Conservation (phyloP, 1,140 invertebrate genomes). For the Ceratosolen fusciceps region DNA sequence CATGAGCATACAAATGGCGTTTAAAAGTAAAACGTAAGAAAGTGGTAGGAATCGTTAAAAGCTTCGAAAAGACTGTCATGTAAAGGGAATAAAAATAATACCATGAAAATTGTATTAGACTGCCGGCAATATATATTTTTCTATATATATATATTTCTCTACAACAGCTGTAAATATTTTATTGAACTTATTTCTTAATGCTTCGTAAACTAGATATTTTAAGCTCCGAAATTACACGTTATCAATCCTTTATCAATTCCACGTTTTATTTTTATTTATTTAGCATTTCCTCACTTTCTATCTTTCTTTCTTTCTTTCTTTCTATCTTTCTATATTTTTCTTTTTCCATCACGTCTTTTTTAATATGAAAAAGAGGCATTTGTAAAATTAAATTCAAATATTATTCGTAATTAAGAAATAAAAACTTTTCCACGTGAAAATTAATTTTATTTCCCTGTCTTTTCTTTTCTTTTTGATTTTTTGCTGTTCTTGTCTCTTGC, state of each 20-base stretch:
- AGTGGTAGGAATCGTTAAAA: constrained; percentile 36
- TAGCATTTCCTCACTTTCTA: no score
- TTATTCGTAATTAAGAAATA: not conserved
- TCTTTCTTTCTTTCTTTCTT: no score
- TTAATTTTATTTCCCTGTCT: not conserved
- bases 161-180: not conserved
- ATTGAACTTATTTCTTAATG: not conserved
- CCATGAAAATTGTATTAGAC: not conserved
- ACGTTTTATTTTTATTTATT: no score
- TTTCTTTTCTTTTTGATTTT: not conserved
- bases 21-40: constrained; percentile 24
- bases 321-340: no score
- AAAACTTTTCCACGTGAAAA: not conserved
- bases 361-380: not conserved
- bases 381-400: not conserved
- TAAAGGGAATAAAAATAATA: constrained; percentile 8
- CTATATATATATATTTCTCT: not conserved
- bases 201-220: not conserved
- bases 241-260: not conserved
- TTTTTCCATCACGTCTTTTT: no score
- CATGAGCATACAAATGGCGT: constrained; percentile 28
- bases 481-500: not conserved
- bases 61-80: constrained; percentile 8
- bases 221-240: not conserved
- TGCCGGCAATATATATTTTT: not conserved